phyloP scores from a whole-genome alignment of 2,797 vertebrate genomes.

The Sebastes baramenuke region DNA sequence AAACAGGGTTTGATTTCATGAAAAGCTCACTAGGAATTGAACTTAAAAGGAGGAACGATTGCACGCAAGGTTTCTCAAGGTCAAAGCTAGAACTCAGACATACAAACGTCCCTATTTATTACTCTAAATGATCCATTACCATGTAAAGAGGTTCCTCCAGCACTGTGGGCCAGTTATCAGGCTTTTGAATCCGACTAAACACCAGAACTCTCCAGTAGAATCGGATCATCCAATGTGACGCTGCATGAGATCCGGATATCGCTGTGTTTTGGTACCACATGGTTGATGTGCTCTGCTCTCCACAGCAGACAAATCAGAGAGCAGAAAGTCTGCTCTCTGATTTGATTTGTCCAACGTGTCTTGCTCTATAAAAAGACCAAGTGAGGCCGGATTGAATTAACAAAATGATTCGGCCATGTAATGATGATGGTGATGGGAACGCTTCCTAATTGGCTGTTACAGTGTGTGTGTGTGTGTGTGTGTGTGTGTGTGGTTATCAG shows the following conservation, averaged over 20 bases:
- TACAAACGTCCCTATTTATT: neutral
- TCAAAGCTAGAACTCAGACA: neutral
- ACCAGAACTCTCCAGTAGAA: neutral
- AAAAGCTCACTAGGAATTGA: neutral
- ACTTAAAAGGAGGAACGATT: neutral
- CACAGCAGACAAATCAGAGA: neutral
- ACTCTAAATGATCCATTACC: neutral
- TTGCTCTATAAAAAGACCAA: conserved; percentile 75
- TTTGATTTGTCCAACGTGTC: conserved; percentile 53
- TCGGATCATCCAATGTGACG: neutral
- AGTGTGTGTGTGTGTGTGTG: conserved; percentile 1
- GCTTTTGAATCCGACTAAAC: neutral
- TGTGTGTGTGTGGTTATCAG: conserved; percentile 3
- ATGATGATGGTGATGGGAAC: conserved; percentile 64
- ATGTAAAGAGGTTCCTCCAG: neutral
- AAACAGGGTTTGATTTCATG: neutral
- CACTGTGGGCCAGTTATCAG: neutral
- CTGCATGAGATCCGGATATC: neutral
- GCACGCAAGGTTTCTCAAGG: neutral
- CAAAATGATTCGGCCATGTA: conserved; percentile 53
- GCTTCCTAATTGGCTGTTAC: conserved; percentile 53
- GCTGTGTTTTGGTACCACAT: neutral
- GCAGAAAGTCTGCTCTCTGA: conserved; percentile 16
- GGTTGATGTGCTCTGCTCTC: neutral
- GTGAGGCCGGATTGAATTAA: conserved; percentile 72